These are phyloP conservation scores for Callosobruchus maculatus DNA, from an alignment of 2,888 invertebrate species.

Conservation along the genomic window DNA sequence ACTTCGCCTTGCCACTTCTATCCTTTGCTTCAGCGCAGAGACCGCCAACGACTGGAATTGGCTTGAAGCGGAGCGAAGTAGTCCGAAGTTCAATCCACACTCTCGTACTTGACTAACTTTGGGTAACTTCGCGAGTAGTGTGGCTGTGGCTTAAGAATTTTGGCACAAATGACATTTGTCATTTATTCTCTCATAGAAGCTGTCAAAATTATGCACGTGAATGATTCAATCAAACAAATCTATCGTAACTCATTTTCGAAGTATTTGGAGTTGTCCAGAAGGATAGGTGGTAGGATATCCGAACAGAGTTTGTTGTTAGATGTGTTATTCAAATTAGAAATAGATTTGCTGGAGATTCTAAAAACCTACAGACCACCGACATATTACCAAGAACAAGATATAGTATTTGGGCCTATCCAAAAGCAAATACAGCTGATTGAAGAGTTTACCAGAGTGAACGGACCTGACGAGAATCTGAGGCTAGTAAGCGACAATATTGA, in stretches of 20 bases:
- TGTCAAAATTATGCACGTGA: conserved; percentile 26
- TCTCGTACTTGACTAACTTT: too few species aligned
- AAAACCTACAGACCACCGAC: conserved; percentile 23
- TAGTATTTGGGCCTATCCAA: conserved; percentile 20
- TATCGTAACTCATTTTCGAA: conserved; percentile 62
- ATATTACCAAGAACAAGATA: conserved; percentile 14
- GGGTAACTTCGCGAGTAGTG: too few species aligned
- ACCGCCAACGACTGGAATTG: too few species aligned
- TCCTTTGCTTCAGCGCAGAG: too few species aligned
- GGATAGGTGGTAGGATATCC: conserved; percentile 77
- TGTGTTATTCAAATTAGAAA: conserved; percentile 63
- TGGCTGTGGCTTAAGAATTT: too few species aligned
- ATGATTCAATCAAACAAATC: conserved; percentile 20
- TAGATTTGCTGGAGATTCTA: conserved; percentile 17
- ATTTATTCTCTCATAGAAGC: too few species aligned
- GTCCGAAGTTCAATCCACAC: too few species aligned
- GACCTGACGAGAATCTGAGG: conserved; percentile 11
- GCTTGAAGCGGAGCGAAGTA: too few species aligned
- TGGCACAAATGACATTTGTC: too few species aligned
- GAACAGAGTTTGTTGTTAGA: conserved; percentile 72
- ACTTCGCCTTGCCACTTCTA: too few species aligned
- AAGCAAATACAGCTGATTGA: conserved; percentile 18
- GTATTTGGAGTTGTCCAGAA: conserved; percentile 65
- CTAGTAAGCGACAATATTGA: conserved; percentile 17
- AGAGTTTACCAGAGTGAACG: conserved; percentile 11